These are phyloP conservation scores for Glaucidium brasilianum DNA, from an alignment of 2,113 vertebrate genomes.

Conservation along the genomic window DNA sequence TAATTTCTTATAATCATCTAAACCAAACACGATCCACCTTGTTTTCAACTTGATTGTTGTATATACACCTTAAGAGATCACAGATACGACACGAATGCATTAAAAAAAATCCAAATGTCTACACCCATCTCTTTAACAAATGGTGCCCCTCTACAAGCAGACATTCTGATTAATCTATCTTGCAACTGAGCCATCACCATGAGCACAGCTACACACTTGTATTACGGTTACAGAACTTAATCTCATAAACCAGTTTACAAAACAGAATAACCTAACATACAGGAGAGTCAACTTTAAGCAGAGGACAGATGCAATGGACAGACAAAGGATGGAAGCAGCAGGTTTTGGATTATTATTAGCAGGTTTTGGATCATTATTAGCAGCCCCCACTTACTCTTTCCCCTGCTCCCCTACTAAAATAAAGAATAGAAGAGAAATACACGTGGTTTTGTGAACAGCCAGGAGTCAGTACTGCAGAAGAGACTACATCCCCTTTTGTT, in stretches of 20 bases:
- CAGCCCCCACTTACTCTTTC: not conserved
- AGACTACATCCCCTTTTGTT: not conserved
- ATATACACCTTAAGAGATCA: not conserved
- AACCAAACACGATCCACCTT: not conserved
- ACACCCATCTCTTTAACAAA: not conserved
- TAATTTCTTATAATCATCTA: slow-evolving; percentile 26
- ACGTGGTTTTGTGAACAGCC: not conserved
- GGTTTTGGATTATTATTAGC: slow-evolving; percentile 13
- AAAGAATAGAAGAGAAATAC: not conserved
- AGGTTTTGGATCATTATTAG: slow-evolving; percentile 23
- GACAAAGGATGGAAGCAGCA: not conserved
- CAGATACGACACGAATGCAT: not conserved
- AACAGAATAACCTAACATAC: slow-evolving; percentile 29
- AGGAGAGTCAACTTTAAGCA: not conserved
- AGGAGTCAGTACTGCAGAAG: not conserved
- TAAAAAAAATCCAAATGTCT: not conserved
- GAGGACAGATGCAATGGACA: not conserved
- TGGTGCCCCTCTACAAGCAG: not conserved
- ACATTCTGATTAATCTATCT: slow-evolving; percentile 46
- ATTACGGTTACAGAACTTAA: slow-evolving; percentile 57
- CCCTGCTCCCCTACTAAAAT: not conserved
- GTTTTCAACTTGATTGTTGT: not conserved
- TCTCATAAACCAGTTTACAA: slow-evolving; percentile 56
- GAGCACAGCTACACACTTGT: slow-evolving; percentile 15
- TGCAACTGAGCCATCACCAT: slow-evolving; percentile 19